Conservation (phyloP, 2,888 invertebrate species). For the Athrips mouffetella region DNA sequence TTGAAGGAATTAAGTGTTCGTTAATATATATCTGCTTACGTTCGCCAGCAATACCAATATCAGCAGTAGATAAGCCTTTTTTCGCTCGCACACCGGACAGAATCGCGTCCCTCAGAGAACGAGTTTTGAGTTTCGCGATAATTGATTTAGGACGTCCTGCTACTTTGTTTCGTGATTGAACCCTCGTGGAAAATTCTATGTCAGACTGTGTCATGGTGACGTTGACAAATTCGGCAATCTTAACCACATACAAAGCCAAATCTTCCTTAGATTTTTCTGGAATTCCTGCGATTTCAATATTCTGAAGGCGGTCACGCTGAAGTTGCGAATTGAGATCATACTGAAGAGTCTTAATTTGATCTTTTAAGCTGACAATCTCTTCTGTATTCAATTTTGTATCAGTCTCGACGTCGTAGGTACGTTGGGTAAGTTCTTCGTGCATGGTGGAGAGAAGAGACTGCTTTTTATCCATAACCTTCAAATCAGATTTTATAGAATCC, state of each 20-base stretch:
- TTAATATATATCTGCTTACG: background rate
- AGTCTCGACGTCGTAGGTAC: too few species aligned
- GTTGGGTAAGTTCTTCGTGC: too few species aligned
- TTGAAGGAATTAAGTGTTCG: constrained; percentile 1
- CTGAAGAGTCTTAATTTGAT: background rate
- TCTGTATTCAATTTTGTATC: too few species aligned
- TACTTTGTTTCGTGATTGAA: background rate
- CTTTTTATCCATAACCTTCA: too few species aligned
- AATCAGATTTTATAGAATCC: too few species aligned
- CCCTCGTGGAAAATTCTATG: background rate
- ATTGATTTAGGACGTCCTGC: background rate
- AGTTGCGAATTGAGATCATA: background rate
- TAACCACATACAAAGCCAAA: background rate
- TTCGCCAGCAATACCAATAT: constrained; percentile 1
- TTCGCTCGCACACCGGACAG: background rate
- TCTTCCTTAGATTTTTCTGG: background rate
- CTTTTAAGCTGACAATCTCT: too few species aligned
- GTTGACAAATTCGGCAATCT: background rate
- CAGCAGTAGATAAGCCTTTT: background rate
- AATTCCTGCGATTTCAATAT: background rate
- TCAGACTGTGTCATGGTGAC: background rate
- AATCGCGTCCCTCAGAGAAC: background rate
- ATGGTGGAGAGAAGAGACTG: too few species aligned
- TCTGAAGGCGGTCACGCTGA: background rate
- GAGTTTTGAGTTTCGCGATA: background rate